These are phyloP conservation scores for Paguma larvata DNA, from an alignment of 2,797 vertebrate genomes.

Conservation along the genomic window DNA sequence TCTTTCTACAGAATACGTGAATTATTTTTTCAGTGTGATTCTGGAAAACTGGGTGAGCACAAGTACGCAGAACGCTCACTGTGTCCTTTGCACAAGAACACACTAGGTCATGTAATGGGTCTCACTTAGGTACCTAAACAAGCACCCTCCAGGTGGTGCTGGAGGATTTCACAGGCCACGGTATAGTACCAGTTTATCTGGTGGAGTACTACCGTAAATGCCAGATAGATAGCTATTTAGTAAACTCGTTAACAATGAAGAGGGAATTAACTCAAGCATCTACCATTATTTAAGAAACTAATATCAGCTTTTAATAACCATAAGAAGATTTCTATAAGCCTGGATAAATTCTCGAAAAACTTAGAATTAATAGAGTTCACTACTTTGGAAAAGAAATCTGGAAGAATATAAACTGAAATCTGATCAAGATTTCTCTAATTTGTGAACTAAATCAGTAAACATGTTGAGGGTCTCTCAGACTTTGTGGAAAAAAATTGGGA, in stretches of 20 bases:
- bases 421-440: conserved; percentile 1
- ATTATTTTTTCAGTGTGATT: neutral
- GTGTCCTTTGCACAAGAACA: neutral
- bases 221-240: neutral
- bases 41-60: neutral
- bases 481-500: neutral
- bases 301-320: neutral
- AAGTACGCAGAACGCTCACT: neutral
- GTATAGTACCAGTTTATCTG: neutral
- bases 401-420: neutral
- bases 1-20: neutral
- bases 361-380: neutral
- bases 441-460: neutral
- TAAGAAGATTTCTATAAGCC: neutral
- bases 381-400: neutral
- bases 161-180: neutral
- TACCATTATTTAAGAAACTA: neutral
- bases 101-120: neutral
- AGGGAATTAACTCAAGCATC: neutral
- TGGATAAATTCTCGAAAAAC: neutral
- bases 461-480: neutral
- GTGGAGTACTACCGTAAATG: neutral
- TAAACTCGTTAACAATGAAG: neutral
- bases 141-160: neutral
- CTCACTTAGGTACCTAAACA: neutral